Percentiles rank a stretch among this genome's conserved stretches.
Conservation (phyloP, 2,797 vertebrate species). For the Otus scops region DNA sequence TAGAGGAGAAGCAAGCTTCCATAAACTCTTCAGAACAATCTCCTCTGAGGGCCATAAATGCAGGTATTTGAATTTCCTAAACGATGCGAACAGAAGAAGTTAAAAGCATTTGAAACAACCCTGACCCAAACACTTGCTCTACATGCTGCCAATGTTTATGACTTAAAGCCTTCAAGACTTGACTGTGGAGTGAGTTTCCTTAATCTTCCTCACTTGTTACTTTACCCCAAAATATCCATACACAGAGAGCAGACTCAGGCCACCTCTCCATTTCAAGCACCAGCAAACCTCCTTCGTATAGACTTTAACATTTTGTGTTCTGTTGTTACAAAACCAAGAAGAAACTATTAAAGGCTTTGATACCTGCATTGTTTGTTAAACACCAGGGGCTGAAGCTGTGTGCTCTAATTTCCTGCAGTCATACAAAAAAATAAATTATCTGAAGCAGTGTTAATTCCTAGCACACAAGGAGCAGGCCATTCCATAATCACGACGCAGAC, state of each 20-base stretch:
- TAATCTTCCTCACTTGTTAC: background rate
- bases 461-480: background rate
- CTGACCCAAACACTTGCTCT: accelerated
- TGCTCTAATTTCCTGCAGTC: background rate
- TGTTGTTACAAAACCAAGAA: background rate
- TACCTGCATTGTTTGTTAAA: background rate
- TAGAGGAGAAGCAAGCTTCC: background rate
- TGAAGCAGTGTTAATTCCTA: background rate
- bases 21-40: too few relatives aligned
- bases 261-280: background rate
- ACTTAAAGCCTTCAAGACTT: background rate
- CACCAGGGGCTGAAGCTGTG: background rate
- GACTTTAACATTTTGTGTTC: background rate
- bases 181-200: background rate
- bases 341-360: background rate
- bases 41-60: background rate
- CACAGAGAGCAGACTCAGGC: accelerated
- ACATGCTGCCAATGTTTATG: accelerated
- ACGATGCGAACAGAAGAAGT: background rate
- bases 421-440: background rate
- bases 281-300: background rate
- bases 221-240: too few relatives aligned
- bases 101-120: background rate
- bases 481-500: background rate
- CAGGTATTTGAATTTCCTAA: background rate